Evolutionary conservation across 2,797 vertebrate species (phyloP), one percentile per base, ranked within the genome.

Genomic region (Buceros bicornis): DNA sequence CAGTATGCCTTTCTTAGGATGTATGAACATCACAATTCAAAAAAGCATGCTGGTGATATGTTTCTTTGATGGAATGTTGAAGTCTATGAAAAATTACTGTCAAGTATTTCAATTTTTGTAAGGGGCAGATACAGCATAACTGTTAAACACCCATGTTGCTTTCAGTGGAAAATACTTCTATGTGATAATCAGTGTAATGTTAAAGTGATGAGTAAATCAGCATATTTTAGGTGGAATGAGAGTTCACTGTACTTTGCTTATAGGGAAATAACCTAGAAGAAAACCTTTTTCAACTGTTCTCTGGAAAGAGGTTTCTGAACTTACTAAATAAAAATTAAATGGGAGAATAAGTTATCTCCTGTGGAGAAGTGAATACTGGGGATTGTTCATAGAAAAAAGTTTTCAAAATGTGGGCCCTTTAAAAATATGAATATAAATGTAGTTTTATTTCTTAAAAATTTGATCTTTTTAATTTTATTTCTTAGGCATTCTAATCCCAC

Each of bases 1-100:
- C 95, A 84, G 48, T 73, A 62, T 93, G 73, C 60, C 77, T 95
- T 95, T 96, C 95, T 95, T 89, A 93, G 92, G 48, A 51, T 76
- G 40, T 10, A 89, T 48, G 86, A 90, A 83, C 85, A 95, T 83
- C 77, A 93, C 4, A 2, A 82, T 79, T 81, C 58, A 85, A 88
- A 96, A 94, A 93, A 90, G 40, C 60, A 79, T 65, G 15, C 54
- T 83, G 70, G 35, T 82, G 72, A 71, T 88, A 83, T 15, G 21
- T 51, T 81, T 77, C 26, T 86, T 91, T 67, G 69, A 81, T 54
- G 57, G 33, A 86, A 82, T 35, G 85, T 95, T 47, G 73, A 17
- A 77, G 53, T 66, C 54, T 61, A 50, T 94, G 56, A 93, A 80
- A 87, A 93, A 67, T 37, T 87, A 29, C 67, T 95, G 79, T 87